Base-by-base conservation (phyloP, 1,140 invertebrate genomes). In the Mamestra configurata region DNA sequence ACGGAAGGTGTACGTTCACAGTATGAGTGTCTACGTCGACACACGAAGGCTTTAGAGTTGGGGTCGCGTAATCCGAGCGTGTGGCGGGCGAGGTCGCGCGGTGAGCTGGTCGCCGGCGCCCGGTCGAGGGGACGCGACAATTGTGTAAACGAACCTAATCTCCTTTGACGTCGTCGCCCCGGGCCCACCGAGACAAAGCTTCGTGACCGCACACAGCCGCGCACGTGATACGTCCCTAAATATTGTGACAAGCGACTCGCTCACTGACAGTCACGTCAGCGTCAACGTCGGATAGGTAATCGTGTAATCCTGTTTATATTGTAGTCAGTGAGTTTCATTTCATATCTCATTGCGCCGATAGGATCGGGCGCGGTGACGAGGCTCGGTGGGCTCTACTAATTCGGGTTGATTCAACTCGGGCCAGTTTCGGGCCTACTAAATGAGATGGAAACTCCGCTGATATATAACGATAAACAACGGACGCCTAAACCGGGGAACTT, bases 141-240 rank as follows among this genome's bases (percentile, higher is more conserved):
- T 86, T 86, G 85, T 86, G 87, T 86, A 89, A 90, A 89, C 88
- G 90, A 91, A 92, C 91, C 90, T 92, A 91, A 92, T 94, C 93
- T 92, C 91, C 92, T 94, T 92, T 94, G 92, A 93, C 90, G 85
- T 82, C 73, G 77, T 22, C 72, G 83, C 80, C 84, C 77, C 61
- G 82, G 80, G 24, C 59, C 35, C 79, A 35, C 66, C 64, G 77
- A 79, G 70, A 78, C 81, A 85, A 76, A 79, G 80, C 82, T 80
- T 66, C 79, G 79, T 82, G 79, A 81, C 84, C 82, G 85, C 81
- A 84, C 55, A n/a, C 61, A 55, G 35, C 27, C n/a, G 51, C 55
- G 51, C 77, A 76, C 55, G 75, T 78, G 75, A 53, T 59, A 78
- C 27, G 59, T 64, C 55, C 55, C 35, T 57, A 71, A 79, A 79